Evolutionary conservation across 1,140 invertebrate genomes (phyloP), one percentile per base, ranked within the genome.

Genomic region (Condylostylus longicornis): DNA sequence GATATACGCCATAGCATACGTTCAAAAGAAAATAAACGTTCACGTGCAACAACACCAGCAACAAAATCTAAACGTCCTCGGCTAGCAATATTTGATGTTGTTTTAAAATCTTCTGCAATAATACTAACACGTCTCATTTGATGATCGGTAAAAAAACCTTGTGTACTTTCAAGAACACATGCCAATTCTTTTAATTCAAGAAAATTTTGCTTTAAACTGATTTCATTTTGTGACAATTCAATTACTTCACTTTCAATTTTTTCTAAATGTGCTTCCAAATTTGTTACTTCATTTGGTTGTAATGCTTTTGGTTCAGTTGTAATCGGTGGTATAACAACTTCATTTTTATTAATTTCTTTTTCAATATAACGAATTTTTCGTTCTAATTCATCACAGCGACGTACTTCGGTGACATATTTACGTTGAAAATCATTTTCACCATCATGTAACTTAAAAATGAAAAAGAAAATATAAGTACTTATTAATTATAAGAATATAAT

Each of bases 221-320:
- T 82, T 6, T 85, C 83, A 57, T 95, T 98, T 43, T 84, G 79
- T 43, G 89, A 94, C 29, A 98, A 70, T 66, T 94, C 88, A 31
- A 83, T 68, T 43, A 95, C 77, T 62, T 95, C 89, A 49, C 82
- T 84, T 58, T 94, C 89, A 5, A 87, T 79, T 64, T 91, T 90
- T 57, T 94, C 89, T 53, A 94, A 74, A 45, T 85, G 82, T 1
- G 86, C 85, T 77, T 91, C 56, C 14, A 63, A 54, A 38, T 60
- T 48, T 43, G 97, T 94, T 83, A 98, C 97, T 65, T 98, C 95
- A 32, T 91, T 70, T 1, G 94, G 93, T 50, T 93, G 88, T 0
- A 95, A 95, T 10, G 95, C 93, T 58, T 91, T 87, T 0, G 93
- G 93, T 56, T 89, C 94, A 54, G 72, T 73, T 8, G 77, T 70